A percentile compares a stretch with the other conserved stretches of the same genome.
phyloP scores from a whole-genome alignment of 2,888 invertebrate species.

The Noctua fimbriata region DNA sequence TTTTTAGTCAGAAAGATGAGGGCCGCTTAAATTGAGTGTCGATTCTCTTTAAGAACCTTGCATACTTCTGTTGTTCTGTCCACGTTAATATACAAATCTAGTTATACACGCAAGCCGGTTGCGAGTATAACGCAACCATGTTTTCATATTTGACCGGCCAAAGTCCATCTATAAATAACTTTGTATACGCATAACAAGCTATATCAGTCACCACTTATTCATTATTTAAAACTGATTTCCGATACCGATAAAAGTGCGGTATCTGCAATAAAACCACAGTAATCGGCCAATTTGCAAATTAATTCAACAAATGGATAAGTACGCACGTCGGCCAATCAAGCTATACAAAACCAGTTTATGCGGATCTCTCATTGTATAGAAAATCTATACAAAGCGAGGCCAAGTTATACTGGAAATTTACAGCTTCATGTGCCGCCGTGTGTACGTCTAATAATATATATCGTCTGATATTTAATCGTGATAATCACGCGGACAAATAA shows the following conservation, averaged over 20 bases:
- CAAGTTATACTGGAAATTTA: no score
- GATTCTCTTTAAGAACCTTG: background rate
- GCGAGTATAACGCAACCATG: background rate
- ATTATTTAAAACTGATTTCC: background rate
- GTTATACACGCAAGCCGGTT: background rate
- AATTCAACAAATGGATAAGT: background rate
- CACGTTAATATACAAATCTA: background rate
- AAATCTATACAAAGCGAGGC: no score
- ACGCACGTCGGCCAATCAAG: no score
- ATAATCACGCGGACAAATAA: background rate
- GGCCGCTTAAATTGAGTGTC: background rate
- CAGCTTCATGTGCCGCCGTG: no score
- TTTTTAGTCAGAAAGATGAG: background rate
- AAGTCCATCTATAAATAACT: background rate
- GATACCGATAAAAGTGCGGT: background rate
- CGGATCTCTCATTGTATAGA: no score
- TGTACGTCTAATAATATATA: no score
- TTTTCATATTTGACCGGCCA: background rate
- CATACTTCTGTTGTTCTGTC: no score
- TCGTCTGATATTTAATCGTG: background rate
- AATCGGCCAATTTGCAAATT: background rate
- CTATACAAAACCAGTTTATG: no score
- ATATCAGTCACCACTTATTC: background rate
- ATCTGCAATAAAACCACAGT: background rate
- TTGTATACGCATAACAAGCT: background rate